phyloP scores from a whole-genome alignment of 2,797 vertebrate species.

The Parauchenoglanis ngamensis region DNA sequence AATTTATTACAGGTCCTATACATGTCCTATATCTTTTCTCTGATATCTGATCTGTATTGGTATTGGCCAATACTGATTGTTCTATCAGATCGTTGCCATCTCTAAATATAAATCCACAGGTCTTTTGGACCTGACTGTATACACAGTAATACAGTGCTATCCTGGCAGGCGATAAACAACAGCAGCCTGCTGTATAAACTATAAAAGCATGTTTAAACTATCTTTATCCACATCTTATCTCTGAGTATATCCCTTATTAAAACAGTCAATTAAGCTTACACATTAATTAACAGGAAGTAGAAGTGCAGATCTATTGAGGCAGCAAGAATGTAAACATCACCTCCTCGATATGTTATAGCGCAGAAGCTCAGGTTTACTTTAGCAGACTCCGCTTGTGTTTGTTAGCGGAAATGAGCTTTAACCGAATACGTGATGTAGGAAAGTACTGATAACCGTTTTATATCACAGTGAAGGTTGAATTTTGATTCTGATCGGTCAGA shows the following conservation, averaged over 20 bases:
- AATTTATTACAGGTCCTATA: background rate
- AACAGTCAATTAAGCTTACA: constrained; percentile 8
- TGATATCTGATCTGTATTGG: background rate
- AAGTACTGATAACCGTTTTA: background rate
- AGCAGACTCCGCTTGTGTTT: constrained; percentile 30
- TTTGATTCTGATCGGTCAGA: background rate
- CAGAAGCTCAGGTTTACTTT: constrained; percentile 45
- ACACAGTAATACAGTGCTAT: background rate
- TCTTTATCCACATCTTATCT: constrained; percentile 9
- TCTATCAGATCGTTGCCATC: background rate
- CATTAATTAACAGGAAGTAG: constrained; percentile 22
- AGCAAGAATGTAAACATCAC: constrained; percentile 9
- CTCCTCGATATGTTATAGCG: constrained; percentile 11
- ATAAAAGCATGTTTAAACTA: background rate
- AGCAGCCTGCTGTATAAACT: constrained; percentile 20
- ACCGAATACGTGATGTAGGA: background rate
- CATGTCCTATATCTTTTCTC: background rate
- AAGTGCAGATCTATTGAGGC: constrained; percentile 5
- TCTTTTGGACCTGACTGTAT: background rate
- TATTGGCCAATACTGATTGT: background rate
- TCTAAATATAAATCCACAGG: constrained; percentile 8
- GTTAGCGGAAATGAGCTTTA: constrained; percentile 36
- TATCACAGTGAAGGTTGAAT: background rate
- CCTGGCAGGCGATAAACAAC: background rate
- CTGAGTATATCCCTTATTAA: background rate